These are phyloP conservation scores for Acanthococcus lagerstroemiae DNA, from an alignment of 2,888 invertebrate genomes.

Conservation along the genomic window DNA sequence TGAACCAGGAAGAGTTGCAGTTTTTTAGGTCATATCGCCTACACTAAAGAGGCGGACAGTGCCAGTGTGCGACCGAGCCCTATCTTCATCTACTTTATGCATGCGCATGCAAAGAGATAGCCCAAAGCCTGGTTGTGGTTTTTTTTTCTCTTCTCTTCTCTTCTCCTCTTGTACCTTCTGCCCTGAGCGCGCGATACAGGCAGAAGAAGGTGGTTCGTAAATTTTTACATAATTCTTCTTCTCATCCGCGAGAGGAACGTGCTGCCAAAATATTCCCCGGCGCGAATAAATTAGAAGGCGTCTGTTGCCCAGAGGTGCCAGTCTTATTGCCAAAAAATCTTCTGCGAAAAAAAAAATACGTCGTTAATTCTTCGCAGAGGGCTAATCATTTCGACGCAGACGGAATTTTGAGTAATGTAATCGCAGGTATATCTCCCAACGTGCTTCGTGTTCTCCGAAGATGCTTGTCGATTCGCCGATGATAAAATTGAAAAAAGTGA, in stretches of 20 bases:
- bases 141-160: too few species aligned
- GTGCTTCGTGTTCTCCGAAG: too few species aligned
- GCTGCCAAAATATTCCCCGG: not conserved
- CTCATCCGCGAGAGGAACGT: not conserved
- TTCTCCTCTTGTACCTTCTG: too few species aligned
- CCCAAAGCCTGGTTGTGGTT: too few species aligned
- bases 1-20: conserved; percentile 29
- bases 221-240: not conserved
- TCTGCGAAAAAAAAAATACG: too few species aligned
- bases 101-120: conserved; percentile 12
- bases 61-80: conserved; percentile 15
- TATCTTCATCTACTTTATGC: conserved; percentile 14
- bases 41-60: conserved; percentile 23
- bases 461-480: too few species aligned
- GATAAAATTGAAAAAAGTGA: too few species aligned
- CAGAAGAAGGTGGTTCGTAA: not conserved
- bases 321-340: not conserved
- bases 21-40: conserved; percentile 29
- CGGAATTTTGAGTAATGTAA: too few species aligned
- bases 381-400: too few species aligned
- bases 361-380: too few species aligned
- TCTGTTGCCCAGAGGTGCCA: not conserved
- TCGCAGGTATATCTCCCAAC: too few species aligned
- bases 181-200: not conserved
- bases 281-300: not conserved